Base-by-base conservation (phyloP, 2,113 vertebrate species). In the Passer montanus region DNA sequence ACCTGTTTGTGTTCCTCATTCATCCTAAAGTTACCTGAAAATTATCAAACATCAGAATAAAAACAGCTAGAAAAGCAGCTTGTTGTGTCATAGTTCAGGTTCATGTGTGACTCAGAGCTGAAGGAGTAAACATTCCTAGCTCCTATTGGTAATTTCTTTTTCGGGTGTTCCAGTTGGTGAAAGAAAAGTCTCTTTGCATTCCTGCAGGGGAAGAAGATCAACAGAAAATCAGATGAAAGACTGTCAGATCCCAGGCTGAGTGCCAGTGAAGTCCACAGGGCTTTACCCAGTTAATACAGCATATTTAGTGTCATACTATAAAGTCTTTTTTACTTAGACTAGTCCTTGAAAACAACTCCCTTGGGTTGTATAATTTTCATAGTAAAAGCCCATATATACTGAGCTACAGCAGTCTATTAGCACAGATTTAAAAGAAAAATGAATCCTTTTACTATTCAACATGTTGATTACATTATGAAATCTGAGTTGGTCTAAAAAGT, bases 311-410 rank as follows among this genome's bases (percentile, higher is more conserved):
- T 43, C 13, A 3, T n/a, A 15, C 20, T 60, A 23, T 30, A 5
- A 76, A 67, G 14, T 27, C 24, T 60, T 74, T 64, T 86, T 53
- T 78, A 59, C 64, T 59, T 81, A 77, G 43, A 24, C 44, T 87
- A 78, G 31, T 76, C 62, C 66, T 90, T 86, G 79, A 66, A 93
- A 95, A 88, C 43, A 50, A 12, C 31, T 95, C 95, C 50, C 63
- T 49, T 41, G 60, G 35, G 64, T 78, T 74, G 23, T 55, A 62
- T 67, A 27, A 67, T 77, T 94, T 88, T 22, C 59, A 49, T 50
- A 66, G 33, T 49, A 94, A 76, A 77, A 84, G 16, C n/a, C 53
- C 50, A 56, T 13, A 30, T 37, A 58, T 64, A 80, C 63, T 1
- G 1, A 95, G 64, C 16, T 69, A 67, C 46, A 77, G 72, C 50